phyloP scores from a whole-genome alignment of 2,888 invertebrate genomes.

The Anthrax anthrax region DNA sequence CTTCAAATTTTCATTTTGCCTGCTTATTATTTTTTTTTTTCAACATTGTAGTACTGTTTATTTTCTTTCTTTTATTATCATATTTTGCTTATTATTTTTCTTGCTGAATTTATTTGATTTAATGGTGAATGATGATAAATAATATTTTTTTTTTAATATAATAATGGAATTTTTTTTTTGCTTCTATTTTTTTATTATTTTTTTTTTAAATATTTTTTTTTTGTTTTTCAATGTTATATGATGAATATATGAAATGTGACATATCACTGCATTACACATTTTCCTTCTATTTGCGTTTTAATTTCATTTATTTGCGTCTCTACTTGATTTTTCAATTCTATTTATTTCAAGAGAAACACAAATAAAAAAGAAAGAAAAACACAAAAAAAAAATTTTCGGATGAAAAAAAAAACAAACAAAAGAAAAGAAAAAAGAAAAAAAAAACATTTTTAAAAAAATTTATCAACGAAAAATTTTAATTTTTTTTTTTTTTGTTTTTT shows the following conservation, averaged over 20 bases:
- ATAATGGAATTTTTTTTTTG: background rate
- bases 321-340: conserved; percentile 95
- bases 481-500: too few relatives aligned
- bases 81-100: too few relatives aligned
- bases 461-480: too few relatives aligned
- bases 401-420: too few relatives aligned
- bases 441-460: too few relatives aligned
- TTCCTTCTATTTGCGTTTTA: conserved; percentile 92
- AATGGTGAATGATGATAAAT: background rate
- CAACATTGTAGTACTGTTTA: too few relatives aligned
- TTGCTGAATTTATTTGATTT: background rate
- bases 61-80: too few relatives aligned
- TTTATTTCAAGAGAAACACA: conserved; percentile 2
- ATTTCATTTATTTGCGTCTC: conserved; percentile 94
- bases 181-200: background rate
- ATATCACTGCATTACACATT: conserved; percentile 88
- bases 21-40: too few relatives aligned
- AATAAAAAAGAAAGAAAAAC: too few relatives aligned
- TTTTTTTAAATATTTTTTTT: background rate
- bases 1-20: too few relatives aligned
- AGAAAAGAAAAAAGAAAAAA: conserved; percentile 35
- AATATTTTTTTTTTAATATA: background rate
- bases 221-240: background rate
- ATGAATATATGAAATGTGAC: conserved; percentile 24
- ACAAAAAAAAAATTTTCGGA: too few relatives aligned